Evolutionary conservation across 1,140 invertebrate genomes (phyloP), one percentile per base, ranked within the genome.

Genomic region (Lasaia peninsularis): DNA sequence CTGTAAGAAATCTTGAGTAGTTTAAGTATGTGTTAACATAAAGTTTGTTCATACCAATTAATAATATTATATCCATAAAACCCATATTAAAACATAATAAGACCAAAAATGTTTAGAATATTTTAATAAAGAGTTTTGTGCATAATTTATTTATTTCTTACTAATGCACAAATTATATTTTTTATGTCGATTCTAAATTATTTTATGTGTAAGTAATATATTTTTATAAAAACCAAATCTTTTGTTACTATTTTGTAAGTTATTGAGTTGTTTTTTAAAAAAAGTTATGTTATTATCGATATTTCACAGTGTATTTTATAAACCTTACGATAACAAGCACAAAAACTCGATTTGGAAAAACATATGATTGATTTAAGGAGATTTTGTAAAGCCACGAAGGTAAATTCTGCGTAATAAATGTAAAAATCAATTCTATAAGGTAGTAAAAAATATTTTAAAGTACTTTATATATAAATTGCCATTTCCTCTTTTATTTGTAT

Each of bases 41-140:
- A 6, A 28, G 5, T 28, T 4, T 7, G 2, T 28, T 28, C 24
- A 7, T 28, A 2, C 24, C 14, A 44, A 44, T 44, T 20, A 18
- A 8, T 18, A 40, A 40, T 2, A 18, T 16, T 16, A 10, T 20
- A 28, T 28, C 24, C 8, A 7, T 28, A 28, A 28, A 28, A 28
- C 24, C 24, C 24, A 28, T 28, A 28, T 7, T 28, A 28, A 28
- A 28, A 28, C 18, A 44, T 10, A 10, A 9, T 18, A 44, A 44
- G 37, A 44, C 37, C 37, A 44, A 44, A 44, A 44, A 44, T 44
- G 18, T 44, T 44, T 44, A 44, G 37, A 16, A 44, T 44, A 44
- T 14, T 44, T 4, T 18, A 44, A 11, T 44, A 9, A 44, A 44
- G 10, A 44, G 3, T 18, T 44, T 44, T 20, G 37, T 44, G 37